Evolutionary conservation across 2,888 invertebrate species (phyloP).

Genomic region (Augochlorella aurata): DNA sequence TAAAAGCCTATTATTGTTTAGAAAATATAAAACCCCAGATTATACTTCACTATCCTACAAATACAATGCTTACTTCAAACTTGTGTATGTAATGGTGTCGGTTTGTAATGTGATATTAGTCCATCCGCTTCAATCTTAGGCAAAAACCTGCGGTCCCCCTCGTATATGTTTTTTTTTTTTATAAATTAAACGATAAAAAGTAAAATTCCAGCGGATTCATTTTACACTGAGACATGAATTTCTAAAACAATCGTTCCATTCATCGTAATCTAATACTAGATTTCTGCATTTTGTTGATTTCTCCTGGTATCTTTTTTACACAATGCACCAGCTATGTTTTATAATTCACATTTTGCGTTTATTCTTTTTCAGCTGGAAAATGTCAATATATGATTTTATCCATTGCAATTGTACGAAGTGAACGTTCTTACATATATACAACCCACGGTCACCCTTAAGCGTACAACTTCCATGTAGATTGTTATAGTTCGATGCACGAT

Average conservation of each 20-base stretch:
- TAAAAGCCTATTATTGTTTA: constrained; percentile 62
- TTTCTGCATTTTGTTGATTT: constrained; percentile 54
- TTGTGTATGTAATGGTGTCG: constrained; percentile 60
- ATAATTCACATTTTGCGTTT: constrained; percentile 42
- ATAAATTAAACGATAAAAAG: constrained; percentile 75
- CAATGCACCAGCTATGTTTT: constrained; percentile 63
- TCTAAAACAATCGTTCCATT: constrained; percentile 70
- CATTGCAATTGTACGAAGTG: constrained; percentile 68
- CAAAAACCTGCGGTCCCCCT: constrained; percentile 28
- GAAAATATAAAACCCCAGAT: constrained; percentile 80
- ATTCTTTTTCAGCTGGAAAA: constrained; percentile 58
- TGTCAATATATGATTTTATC: constrained; percentile 53
- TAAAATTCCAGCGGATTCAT: constrained; percentile 73
- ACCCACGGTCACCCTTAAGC: constrained; percentile 72
- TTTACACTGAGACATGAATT: constrained; percentile 76
- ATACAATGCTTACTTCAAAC: constrained; percentile 74
- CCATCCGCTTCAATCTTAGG: constrained; percentile 33
- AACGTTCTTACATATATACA: constrained; percentile 80
- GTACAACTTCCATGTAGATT: constrained; percentile 66
- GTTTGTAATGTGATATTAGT: constrained; percentile 56
- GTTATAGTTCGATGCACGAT: constrained; percentile 65
- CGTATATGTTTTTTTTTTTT: constrained; percentile 11
- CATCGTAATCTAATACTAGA: constrained; percentile 63
- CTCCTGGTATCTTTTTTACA: constrained; percentile 57
- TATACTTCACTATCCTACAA: constrained; percentile 76